Evolutionary conservation across 2,888 invertebrate species (phyloP), one percentile per base, ranked within the genome.

Genomic region (Dinocampus coccinellae): DNA sequence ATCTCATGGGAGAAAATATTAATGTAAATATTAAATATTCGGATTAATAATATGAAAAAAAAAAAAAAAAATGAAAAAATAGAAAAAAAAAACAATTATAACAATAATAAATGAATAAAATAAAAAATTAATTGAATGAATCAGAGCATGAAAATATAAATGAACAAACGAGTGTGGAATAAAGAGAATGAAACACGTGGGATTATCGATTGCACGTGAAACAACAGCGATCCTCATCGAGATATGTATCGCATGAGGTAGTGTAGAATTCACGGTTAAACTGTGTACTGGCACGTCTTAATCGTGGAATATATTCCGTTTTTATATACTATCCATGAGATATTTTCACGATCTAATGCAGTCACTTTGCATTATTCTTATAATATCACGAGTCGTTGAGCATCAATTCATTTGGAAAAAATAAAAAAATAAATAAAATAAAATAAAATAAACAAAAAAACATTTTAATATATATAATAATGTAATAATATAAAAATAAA

Each of bases 241-340:
- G 69, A 69, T 69, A 69, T 69, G 69, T 64, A 69, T 69, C 69
- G 53, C 20, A 26, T 65, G 20, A 42, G 53, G 58, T 16, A 47
- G 16, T 16, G 16, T 47, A 16, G 60, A 73, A 80, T 80, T 78
- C 79, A 78, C 66, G 77, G 63, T 68, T 62, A 47, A 39, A 69
- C 52, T 47, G 33, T 22, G 39, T 42, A 34, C 69, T 61, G 53
- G 73, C 77, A 76, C 70, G 75, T 80, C 79, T 80, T 75, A 76
- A 80, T 80, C 79, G 74, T 76, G 73, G 69, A 76, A 78, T 76
- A 73, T 72, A 67, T 73, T 73, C 58, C 26, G 55, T 22, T 11
- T 61, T 57, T 64, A 60, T 57, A 33, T 26, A 20, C 34, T 69
- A 11, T 69, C 52, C n/a, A 29, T 36, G 66, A 20, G n/a, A 33